Percentiles rank a stretch among this genome's conserved stretches.
phyloP scores from a whole-genome alignment of 37 sponge, comb jelly and placozoan genomes.

The Axinella damicornis region DNA sequence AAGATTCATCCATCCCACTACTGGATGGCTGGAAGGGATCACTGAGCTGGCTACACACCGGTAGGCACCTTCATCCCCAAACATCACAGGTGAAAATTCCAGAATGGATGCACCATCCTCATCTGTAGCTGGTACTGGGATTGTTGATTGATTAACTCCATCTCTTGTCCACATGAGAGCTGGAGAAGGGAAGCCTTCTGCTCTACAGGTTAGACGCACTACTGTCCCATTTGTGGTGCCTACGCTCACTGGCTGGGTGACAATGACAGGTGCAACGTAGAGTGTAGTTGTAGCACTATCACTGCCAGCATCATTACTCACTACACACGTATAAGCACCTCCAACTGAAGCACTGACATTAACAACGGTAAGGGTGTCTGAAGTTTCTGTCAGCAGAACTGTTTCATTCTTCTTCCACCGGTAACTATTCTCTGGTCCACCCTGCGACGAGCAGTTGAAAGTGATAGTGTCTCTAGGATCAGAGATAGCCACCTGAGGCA shows the following conservation, averaged over 20 bases:
- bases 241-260: too few relatives aligned
- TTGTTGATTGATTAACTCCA: too few relatives aligned
- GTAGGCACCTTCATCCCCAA: slow-evolving; percentile 34
- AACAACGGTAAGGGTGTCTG: neutral
- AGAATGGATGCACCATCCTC: neutral
- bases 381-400: neutral
- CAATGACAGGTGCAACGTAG: neutral
- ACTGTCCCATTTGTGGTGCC: too few relatives aligned
- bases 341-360: slow-evolving; percentile 54
- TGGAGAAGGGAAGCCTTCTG: slow-evolving; percentile 10
- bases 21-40: too few relatives aligned
- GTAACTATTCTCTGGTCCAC: slow-evolving; percentile 57
- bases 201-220: neutral
- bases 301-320: slow-evolving; percentile 57
- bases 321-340: slow-evolving; percentile 73
- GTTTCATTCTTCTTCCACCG: slow-evolving; percentile 35
- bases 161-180: neutral
- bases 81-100: neutral
- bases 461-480: neutral
- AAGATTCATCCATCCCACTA: too few relatives aligned
- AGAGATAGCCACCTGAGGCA: neutral
- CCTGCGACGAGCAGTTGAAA: slow-evolving; percentile 39
- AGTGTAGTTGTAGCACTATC: slow-evolving; percentile 22
- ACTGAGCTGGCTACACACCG: slow-evolving; percentile 1
- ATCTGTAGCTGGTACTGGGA: neutral